Evolutionary conservation across 2,888 invertebrate genomes (phyloP), one percentile per base, ranked within the genome.

Genomic region (Eurois occulta): DNA sequence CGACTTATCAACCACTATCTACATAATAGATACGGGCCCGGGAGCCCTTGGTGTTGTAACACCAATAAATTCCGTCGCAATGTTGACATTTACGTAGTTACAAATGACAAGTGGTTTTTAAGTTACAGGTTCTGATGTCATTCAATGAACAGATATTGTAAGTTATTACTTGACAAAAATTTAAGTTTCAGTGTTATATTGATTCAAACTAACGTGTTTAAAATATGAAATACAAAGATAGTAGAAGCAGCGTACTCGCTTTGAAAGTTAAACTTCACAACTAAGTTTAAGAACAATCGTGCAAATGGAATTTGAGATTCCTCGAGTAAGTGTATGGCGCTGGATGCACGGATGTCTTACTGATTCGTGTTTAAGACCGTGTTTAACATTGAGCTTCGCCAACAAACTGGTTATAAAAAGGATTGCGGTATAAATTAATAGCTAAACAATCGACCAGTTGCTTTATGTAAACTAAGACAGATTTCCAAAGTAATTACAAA

Each of bases 1-100:
- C 85, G 32, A 65, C 73, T 92, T 91, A 92, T 92, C 90, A 90
- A 83, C 71, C 41, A 74, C 38, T 80, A 80, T 80, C 74, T 80
- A 67, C 75, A 66, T 80, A 78, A 83, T 75, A 76, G 74, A 77
- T 77, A 78, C 52, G 35, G 52, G n/a, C n/a, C n/a, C n/a, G n/a
- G 62, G 60, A 62, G 64, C 65, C 62, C 35, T 28, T 48, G 41
- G 52, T 78, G 72, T 75, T 64, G 75, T 55, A 66, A 75, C 18
- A 65, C 28, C 78, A 58, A 83, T 85, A 84, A 79, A 79, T 73
- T 68, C n/a, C 65, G 52, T 65, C 48, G 65, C 74, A 62, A 86
- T 62, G 66, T 66, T 52, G 32, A 60, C 75, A 64, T 58, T 78
- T 41, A 58, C 72, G 71, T 41, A 77, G 66, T 70, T 55, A 67